A percentile compares a stretch with the other conserved stretches of the same genome.
These are phyloP conservation scores for Caradrina clavipalpis DNA, from an alignment of 2,888 invertebrate species.

Conservation along the genomic window DNA sequence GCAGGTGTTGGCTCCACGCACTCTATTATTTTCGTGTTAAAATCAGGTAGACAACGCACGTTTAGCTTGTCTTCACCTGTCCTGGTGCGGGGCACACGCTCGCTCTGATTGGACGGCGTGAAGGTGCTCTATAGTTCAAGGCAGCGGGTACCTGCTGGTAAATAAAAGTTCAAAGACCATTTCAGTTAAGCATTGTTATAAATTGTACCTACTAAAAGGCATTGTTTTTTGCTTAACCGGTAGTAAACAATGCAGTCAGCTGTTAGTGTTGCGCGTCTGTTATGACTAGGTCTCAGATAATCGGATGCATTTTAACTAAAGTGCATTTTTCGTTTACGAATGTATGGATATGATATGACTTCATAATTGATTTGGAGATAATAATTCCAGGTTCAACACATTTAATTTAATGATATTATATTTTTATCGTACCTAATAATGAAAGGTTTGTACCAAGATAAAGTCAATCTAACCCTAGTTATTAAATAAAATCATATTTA, in stretches of 20 bases:
- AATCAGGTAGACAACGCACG: slow-evolving; percentile 19
- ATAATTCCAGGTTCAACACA: no score
- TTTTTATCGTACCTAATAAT: no score
- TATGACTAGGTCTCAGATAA: not conserved
- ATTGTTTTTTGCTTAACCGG: not conserved
- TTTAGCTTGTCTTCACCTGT: slow-evolving; percentile 6
- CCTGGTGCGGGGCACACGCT: not conserved
- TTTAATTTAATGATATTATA: no score
- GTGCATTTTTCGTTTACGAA: no score
- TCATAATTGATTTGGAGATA: no score
- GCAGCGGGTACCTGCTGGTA: not conserved
- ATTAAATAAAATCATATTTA: no score
- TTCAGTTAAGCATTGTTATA: not conserved
- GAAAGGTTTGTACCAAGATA: no score
- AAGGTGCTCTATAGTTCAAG: not conserved
- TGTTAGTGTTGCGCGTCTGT: slow-evolving; percentile 2
- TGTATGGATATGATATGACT: no score
- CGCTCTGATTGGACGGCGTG: no score
- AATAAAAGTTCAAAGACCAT: not conserved
- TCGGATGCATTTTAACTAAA: no score
- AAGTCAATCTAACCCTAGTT: no score
- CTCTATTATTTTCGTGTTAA: not conserved
- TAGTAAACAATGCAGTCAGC: not conserved
- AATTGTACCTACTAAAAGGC: not conserved
- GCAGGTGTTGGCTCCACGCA: slow-evolving; percentile 26